These are phyloP conservation scores for Apogon hyalosoma DNA, from an alignment of 2,797 vertebrate genomes.

Conservation along the genomic window DNA sequence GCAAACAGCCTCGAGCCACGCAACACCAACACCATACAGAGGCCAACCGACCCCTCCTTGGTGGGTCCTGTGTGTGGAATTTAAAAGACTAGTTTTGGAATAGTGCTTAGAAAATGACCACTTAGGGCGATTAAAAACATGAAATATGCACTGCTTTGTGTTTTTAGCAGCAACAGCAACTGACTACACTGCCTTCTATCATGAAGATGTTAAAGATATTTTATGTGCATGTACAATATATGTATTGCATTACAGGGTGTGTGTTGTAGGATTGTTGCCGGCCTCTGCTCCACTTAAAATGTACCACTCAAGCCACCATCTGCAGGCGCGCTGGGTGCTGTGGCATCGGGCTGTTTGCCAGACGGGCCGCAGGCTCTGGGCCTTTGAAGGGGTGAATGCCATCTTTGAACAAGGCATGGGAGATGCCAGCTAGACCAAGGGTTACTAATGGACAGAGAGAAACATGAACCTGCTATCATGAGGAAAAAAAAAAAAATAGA, in stretches of 20 bases:
- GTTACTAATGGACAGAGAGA: slow-evolving; percentile 68
- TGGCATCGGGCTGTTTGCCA: slow-evolving; percentile 97
- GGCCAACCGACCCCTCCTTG: slow-evolving; percentile 38
- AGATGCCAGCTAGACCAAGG: slow-evolving; percentile 80
- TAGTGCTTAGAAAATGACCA: slow-evolving; percentile 7
- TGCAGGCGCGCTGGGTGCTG: slow-evolving; percentile 84
- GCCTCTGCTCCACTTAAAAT: slow-evolving; percentile 49
- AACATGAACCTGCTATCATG: slow-evolving; percentile 63
- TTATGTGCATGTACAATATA: not conserved
- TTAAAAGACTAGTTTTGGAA: too few species aligned
- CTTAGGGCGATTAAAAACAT: slow-evolving; percentile 24
- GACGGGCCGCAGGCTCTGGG: slow-evolving; percentile 97
- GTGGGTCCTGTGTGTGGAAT: not conserved
- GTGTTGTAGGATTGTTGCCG: slow-evolving; percentile 17
- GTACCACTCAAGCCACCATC: slow-evolving; percentile 60
- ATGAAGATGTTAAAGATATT: not conserved
- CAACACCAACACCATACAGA: slow-evolving; percentile 89
- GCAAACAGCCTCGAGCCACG: slow-evolving; percentile 96
- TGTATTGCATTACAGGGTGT: not conserved
- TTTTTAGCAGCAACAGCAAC: slow-evolving; percentile 34
- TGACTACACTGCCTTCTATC: not conserved
- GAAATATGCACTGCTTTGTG: slow-evolving; percentile 6
- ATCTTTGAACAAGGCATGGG: slow-evolving; percentile 96
- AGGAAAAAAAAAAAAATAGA: slow-evolving; percentile 26
- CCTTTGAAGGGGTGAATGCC: slow-evolving; percentile 99